These are phyloP conservation scores for Sminthopsis crassicaudata DNA, from an alignment of 2,113 vertebrate species.

Conservation along the genomic window DNA sequence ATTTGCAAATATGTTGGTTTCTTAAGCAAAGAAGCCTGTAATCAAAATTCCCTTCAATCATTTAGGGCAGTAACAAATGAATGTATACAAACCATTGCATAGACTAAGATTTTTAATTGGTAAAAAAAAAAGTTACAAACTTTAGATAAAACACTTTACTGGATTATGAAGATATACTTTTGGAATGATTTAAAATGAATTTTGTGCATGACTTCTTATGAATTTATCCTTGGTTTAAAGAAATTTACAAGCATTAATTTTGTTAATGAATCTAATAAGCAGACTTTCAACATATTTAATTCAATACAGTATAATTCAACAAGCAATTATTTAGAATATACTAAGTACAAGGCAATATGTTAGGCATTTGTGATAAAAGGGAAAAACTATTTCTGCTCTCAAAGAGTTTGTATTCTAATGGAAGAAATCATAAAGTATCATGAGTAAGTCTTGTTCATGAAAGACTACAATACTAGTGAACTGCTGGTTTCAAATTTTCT, in stretches of 20 bases:
- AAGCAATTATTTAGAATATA: background rate
- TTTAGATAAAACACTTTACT: background rate
- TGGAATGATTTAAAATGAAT: constrained; percentile 65
- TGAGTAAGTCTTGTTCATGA: background rate
- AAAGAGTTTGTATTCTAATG: background rate
- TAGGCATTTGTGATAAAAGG: background rate
- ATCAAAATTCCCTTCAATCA: constrained; percentile 79
- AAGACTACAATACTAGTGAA: background rate
- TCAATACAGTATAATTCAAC: background rate
- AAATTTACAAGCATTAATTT: background rate
- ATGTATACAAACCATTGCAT: background rate
- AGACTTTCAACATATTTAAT: background rate
- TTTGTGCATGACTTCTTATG: constrained; percentile 74
- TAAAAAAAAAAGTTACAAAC: constrained; percentile 64
- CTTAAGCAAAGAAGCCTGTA: constrained; percentile 73
- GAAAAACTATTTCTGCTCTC: background rate
- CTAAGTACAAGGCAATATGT: background rate
- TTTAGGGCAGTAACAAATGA: constrained; percentile 83
- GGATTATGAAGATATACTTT: constrained; percentile 42
- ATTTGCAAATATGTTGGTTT: constrained; percentile 84
- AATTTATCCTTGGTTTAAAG: constrained; percentile 19
- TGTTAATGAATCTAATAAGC: background rate
- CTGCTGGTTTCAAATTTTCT: constrained; percentile 17
- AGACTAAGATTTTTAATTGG: constrained; percentile 72
- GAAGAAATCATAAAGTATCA: background rate